Conservation (phyloP, 2,797 vertebrate genomes). For the Pseudopleuronectes americanus region DNA sequence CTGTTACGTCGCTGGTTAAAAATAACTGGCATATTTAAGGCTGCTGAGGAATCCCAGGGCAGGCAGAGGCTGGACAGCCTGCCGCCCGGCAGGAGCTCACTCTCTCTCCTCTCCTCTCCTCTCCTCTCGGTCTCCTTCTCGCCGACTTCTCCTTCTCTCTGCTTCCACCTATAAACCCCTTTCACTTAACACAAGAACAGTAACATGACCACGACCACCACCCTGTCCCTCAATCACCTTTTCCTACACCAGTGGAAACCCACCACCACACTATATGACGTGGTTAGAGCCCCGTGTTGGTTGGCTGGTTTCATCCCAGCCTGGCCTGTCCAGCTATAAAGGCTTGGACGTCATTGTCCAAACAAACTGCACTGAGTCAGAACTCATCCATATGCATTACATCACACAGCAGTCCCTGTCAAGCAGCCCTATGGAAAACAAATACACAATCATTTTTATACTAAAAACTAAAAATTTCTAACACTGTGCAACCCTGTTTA, state of each 20-base stretch:
- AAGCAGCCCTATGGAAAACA: constrained; percentile 31
- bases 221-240: constrained; percentile 42
- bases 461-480: constrained; percentile 25
- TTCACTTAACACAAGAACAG: constrained; percentile 34
- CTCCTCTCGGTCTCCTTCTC: constrained; percentile 47
- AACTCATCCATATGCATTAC: constrained; percentile 47
- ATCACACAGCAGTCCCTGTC: constrained; percentile 36
- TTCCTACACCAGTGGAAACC: constrained; percentile 38
- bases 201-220: constrained; percentile 47
- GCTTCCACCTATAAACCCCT: constrained; percentile 44
- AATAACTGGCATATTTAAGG: constrained; percentile 99
- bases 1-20: constrained; percentile 97
- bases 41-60: constrained; percentile 92
- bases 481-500: background rate
- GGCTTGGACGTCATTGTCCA: constrained; percentile 54
- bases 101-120: constrained; percentile 19
- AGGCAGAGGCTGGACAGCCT: constrained; percentile 91
- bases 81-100: constrained; percentile 78
- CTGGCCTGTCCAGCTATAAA: constrained; percentile 43
- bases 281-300: constrained; percentile 59
- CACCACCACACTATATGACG: constrained; percentile 48
- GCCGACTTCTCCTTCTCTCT: constrained; percentile 44
- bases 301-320: constrained; percentile 9
- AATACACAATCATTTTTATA: constrained; percentile 32
- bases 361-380: constrained; percentile 58